phyloP scores from a whole-genome alignment of 2,888 invertebrate genomes.

The Lacanobia oleracea region DNA sequence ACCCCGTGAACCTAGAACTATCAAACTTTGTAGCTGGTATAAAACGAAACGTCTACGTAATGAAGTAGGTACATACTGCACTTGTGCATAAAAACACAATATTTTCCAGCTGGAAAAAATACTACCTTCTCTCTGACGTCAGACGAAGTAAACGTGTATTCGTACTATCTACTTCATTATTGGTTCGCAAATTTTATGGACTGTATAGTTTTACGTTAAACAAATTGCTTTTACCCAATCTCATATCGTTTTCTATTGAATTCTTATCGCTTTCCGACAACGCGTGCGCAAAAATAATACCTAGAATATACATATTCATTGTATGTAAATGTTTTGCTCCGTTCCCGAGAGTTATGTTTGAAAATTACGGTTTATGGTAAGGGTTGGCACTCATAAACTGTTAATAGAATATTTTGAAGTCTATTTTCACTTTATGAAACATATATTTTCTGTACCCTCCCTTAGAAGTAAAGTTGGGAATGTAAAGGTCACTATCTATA shows the following conservation, averaged over 20 bases:
- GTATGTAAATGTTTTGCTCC: constrained; percentile 54
- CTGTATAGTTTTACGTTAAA: constrained; percentile 62
- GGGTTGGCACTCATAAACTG: constrained; percentile 42
- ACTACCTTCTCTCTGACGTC: constrained; percentile 31
- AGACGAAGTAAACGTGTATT: constrained; percentile 15
- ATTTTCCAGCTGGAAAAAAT: constrained; percentile 19
- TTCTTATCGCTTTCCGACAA: constrained; percentile 78
- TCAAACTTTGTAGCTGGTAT: neutral
- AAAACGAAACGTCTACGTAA: neutral
- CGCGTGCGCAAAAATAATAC: constrained; percentile 62
- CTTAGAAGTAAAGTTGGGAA: neutral
- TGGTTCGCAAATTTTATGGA: constrained; percentile 59
- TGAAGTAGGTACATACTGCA: neutral
- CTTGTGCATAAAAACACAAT: neutral
- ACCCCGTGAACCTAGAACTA: neutral
- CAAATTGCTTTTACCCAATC: constrained; percentile 67
- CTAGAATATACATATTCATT: constrained; percentile 58
- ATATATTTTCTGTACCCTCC: neutral
- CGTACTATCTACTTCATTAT: constrained; percentile 51
- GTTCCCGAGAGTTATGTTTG: constrained; percentile 27
- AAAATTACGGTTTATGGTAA: constrained; percentile 27
- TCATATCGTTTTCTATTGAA: constrained; percentile 73
- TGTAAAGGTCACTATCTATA: neutral
- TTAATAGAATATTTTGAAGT: constrained; percentile 23
- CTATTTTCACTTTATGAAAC: constrained; percentile 2